Base-by-base conservation (phyloP, 2,888 invertebrate genomes). In the Anodontia alba region DNA sequence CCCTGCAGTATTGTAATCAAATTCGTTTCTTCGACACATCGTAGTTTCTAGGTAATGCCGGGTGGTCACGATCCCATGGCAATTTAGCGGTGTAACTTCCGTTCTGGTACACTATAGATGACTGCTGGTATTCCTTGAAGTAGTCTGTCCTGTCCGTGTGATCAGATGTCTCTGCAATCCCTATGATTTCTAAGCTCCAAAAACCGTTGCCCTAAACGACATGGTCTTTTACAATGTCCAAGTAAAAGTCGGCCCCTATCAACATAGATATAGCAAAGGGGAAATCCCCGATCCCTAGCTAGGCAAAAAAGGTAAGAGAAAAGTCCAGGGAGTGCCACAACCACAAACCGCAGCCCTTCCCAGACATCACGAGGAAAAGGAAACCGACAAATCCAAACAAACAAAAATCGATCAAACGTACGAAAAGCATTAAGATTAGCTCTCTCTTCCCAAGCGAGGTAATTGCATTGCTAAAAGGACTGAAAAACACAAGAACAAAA, bases 21-120 rank as follows among this genome's bases (percentile, higher is more conserved):
- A n/a, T 26, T 46, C 31, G 33, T 49, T 69, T 76, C 71, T n/a
- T 23, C n/a, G 51, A 26, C 17, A 75, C 46, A 10, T 29, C 46
- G n/a, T 68, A 43, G 23, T 78, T 78, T 17, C 42, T 68, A 17
- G 73, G 73, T 42, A 79, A 36, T 12, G 46, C 7, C 8, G 36
- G 26, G 42, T 79, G 70, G 20, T 79, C 79, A n/a, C 51, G 49
- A 68, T 78, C 73, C 78, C 73, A 78, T 31, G 73, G 78, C n/a
- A 80, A 67, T 29, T 67, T 51, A 26, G 76, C 72, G 17, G 36
- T 8, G 46, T 80, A 80, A 3, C 46, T 49, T 29, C 73, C 68
- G 17, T 74, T 49, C 0, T 36, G 23, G 42, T 42, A 67, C 17
- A 23, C 12, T 17, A 78, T 78, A 20, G 62, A 46, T 7, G 20